Conservation (phyloP, 2,797 vertebrate genomes). For the Falco concolor region DNA sequence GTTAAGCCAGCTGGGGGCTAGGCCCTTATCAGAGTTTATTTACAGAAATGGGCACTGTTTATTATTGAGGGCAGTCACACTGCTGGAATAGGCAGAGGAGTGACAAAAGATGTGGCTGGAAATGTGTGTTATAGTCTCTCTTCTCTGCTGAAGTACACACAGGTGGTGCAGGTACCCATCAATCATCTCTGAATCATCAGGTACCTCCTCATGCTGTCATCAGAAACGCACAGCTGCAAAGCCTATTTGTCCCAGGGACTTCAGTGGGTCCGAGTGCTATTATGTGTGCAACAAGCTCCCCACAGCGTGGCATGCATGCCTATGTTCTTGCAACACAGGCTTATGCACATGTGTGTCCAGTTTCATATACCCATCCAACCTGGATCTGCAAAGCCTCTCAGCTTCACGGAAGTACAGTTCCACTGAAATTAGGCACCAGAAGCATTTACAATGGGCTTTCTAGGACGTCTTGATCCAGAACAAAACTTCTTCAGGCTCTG, state of each 20-base stretch:
- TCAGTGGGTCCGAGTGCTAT: not conserved
- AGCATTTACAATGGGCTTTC: not conserved
- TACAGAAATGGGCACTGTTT: not conserved
- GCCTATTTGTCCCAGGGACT: not conserved
- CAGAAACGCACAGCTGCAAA: not conserved
- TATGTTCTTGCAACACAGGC: not conserved
- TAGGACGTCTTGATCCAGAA: not conserved
- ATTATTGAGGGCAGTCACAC: not conserved
- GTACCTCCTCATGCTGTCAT: accelerated
- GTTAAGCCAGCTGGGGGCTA: slow-evolving; percentile 30
- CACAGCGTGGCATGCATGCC: too few species aligned
- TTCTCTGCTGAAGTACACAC: not conserved
- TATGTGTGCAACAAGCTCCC: not conserved
- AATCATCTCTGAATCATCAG: accelerated
- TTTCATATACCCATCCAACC: not conserved
- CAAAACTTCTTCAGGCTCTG: not conserved
- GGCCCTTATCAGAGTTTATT: slow-evolving; percentile 22
- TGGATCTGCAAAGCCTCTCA: not conserved
- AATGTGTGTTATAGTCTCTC: not conserved
- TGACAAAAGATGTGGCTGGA: not conserved
- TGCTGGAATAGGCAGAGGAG: not conserved
- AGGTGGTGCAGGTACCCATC: not conserved
- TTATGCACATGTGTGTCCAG: accelerated
- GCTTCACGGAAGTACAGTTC: not conserved
- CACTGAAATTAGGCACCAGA: not conserved